Conservation (phyloP, 2,113 vertebrate genomes). For the Erythrolamprus reginae region DNA sequence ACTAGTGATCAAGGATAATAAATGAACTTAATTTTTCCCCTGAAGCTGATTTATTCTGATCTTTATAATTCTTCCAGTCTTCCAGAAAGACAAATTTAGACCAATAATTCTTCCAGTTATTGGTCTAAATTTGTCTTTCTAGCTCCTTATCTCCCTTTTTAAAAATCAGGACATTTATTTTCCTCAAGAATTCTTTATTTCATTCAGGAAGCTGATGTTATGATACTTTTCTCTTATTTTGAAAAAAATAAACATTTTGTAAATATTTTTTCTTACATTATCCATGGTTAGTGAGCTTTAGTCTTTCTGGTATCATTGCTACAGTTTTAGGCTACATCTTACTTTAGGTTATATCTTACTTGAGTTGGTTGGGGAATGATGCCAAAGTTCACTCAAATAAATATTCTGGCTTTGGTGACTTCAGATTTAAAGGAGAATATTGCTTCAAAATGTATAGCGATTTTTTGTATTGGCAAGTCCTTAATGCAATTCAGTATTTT, state of each 20-base stretch:
- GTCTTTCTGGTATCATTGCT: not conserved
- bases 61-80: no score
- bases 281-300: not conserved
- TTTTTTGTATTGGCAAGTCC: not conserved
- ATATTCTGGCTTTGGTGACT: not conserved
- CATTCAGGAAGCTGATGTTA: not conserved
- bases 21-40: not conserved
- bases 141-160: not conserved
- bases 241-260: not conserved
- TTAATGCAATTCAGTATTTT: not conserved
- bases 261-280: not conserved
- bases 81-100: no score
- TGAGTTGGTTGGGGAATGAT: not conserved
- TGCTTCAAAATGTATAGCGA: not conserved
- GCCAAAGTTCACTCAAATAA: not conserved
- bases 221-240: not conserved
- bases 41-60: not conserved
- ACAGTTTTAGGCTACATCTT: not conserved
- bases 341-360: no score
- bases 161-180: not conserved
- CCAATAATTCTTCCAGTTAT: not conserved
- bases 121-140: not conserved
- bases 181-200: not conserved
- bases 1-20: not conserved
- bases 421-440: not conserved